Evolutionary conservation across 2,888 invertebrate species (phyloP), one percentile per base, ranked within the genome.

Genomic region (Hetaerina titia): DNA sequence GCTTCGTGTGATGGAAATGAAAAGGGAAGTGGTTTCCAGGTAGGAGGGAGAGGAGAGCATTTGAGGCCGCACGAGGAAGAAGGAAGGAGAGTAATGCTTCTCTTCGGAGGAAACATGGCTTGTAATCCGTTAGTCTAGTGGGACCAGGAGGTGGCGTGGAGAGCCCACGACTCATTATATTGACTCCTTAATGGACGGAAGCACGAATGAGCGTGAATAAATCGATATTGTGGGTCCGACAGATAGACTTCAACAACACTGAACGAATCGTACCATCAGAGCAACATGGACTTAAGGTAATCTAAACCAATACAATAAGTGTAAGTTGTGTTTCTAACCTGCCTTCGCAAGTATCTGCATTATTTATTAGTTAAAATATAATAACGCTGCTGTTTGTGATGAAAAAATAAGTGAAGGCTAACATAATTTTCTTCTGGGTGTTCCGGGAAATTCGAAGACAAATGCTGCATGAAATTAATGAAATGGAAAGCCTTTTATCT

Each of bases 11-110:
- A 19, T 64, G 90, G 64, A 81, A 81, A 64, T 90, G 64, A 90
- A 90, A 90, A 64, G 92, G n/a, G 90, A 74, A 92, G 81, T 19
- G 31, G 56, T 64, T 22, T 45, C 58, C 92, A 15, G 57, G 92
- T 22, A 31, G 11, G 31, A 9, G 69, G 31, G 81, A 69, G 31
- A 1, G 31, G 81, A 11, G 81, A 81, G 81, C 60, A 60, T 81
- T 81, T 31, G 9, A 25, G 25, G 22, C 22, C 69, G 69, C 19
- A 0, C 0, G 22, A n/a, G 69, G 69, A n/a, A 69, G 69, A n/a
- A 69, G 69, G n/a, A n/a, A 69, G n/a, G 69, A 69, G 69, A 69
- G 69, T 69, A 69, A 69, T 69, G 69, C 69, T n/a, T n/a, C 69
- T 69, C n/a, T 69, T 69, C 69, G n/a, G 69, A 19, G 22, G 9